These are phyloP conservation scores for Alcedo quadribrachys DNA, from an alignment of 2,797 vertebrate genomes.

Conservation along the genomic window DNA sequence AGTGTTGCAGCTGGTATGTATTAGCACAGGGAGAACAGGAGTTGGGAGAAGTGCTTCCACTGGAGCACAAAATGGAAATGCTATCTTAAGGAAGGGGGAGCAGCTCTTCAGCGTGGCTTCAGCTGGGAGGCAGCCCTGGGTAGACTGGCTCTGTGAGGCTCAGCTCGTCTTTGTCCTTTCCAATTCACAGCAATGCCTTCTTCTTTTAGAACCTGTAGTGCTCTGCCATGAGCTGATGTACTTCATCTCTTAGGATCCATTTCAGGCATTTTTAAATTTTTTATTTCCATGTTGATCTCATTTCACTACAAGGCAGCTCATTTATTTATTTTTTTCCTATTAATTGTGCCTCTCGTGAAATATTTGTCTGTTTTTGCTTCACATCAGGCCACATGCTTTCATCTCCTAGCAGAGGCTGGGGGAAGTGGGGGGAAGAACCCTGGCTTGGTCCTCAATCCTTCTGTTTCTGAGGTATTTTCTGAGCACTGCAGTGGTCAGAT, in stretches of 20 bases:
- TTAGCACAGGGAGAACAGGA: slow-evolving; percentile 37
- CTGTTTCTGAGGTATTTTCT: not conserved
- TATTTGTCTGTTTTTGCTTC: not conserved
- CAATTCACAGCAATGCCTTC: not conserved
- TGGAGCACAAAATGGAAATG: slow-evolving; percentile 58
- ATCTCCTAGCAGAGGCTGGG: not conserved
- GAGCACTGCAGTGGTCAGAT: not conserved
- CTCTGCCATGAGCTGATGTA: not conserved
- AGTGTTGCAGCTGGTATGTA: not conserved
- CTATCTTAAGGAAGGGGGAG: slow-evolving; percentile 44
- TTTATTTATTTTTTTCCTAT: slow-evolving; percentile 52
- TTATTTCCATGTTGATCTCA: not conserved
- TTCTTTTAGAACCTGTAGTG: slow-evolving; percentile 2
- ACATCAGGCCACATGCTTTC: slow-evolving; percentile 1
- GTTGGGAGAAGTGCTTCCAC: slow-evolving; percentile 18
- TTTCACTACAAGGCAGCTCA: slow-evolving; percentile 18
- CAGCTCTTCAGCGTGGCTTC: slow-evolving; percentile 36
- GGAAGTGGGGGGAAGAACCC: not conserved
- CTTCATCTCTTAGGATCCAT: slow-evolving; percentile 32
- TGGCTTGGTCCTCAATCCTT: not conserved
- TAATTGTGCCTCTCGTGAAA: slow-evolving; percentile 34
- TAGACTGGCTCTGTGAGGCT: not conserved
- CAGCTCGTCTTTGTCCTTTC: slow-evolving; percentile 14
- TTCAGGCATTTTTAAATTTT: not conserved
- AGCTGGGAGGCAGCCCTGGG: slow-evolving; percentile 48